Evolutionary conservation across 1,140 invertebrate species (phyloP).

Genomic region (Aphis craccivora): DNA sequence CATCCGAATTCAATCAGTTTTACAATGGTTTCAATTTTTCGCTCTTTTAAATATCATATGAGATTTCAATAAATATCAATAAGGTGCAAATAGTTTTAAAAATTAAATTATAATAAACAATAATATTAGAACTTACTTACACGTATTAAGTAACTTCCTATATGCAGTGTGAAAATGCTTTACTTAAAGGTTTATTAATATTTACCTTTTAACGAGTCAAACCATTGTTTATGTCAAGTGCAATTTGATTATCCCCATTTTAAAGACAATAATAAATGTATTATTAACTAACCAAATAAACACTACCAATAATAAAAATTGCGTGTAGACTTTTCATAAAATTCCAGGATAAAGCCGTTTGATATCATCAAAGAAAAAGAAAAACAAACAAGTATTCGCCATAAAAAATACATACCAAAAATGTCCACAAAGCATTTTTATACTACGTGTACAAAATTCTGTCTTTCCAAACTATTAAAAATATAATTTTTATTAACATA

Average conservation of each 20-base stretch:
- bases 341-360: background rate
- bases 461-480: background rate
- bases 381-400: constrained; percentile 5
- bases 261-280: background rate
- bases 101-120: background rate
- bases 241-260: background rate
- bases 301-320: background rate
- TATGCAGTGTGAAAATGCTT: background rate
- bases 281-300: constrained; percentile 9
- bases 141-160: background rate
- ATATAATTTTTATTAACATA: background rate
- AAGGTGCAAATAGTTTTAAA: background rate
- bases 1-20: background rate
- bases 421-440: background rate
- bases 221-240: background rate
- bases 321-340: background rate
- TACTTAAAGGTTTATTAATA: background rate
- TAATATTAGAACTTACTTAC: background rate
- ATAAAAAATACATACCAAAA: background rate
- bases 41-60: background rate
- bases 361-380: background rate
- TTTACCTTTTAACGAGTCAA: background rate
- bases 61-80: background rate
- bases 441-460: background rate
- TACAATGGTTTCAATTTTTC: background rate